phyloP scores from a whole-genome alignment of 2,113 vertebrate genomes.

The Pao palembangensis region DNA sequence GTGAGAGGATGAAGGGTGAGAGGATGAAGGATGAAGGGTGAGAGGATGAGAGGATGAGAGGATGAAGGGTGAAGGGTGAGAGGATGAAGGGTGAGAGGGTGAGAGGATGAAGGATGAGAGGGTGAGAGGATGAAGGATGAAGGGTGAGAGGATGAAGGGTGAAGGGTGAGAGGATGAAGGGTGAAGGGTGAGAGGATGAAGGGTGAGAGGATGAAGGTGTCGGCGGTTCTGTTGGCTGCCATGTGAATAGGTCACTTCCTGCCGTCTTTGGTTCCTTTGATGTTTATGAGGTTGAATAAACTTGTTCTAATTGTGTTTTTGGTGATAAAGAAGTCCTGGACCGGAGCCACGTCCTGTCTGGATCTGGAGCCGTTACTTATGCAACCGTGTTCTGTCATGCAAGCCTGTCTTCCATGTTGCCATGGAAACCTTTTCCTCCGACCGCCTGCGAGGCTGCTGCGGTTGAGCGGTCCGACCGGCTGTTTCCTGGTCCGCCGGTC shows the following conservation, averaged over 20 bases:
- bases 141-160: constrained; percentile 12
- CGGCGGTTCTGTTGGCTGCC: constrained; percentile 39
- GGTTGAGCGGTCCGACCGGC: too few species aligned
- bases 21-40: too few species aligned
- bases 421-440: constrained; percentile 32
- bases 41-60: too few species aligned
- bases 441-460: too few species aligned
- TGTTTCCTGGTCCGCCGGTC: too few species aligned
- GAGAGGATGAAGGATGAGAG: too few species aligned
- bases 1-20: too few species aligned
- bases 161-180: not conserved
- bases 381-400: constrained; percentile 63
- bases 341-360: not conserved
- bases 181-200: constrained; percentile 31
- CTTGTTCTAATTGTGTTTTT: constrained; percentile 38
- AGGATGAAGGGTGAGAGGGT: too few species aligned
- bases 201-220: not conserved
- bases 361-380: constrained; percentile 61
- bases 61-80: too few species aligned
- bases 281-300: constrained; percentile 22
- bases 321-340: constrained; percentile 47
- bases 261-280: constrained; percentile 13
- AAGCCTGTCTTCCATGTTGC: constrained; percentile 40
- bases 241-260: constrained; percentile 48
- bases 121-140: too few species aligned